A percentile compares a stretch with the other conserved stretches of the same genome.
Evolutionary conservation across 2,797 vertebrate species (phyloP).

Genomic region (Nasua narica): DNA sequence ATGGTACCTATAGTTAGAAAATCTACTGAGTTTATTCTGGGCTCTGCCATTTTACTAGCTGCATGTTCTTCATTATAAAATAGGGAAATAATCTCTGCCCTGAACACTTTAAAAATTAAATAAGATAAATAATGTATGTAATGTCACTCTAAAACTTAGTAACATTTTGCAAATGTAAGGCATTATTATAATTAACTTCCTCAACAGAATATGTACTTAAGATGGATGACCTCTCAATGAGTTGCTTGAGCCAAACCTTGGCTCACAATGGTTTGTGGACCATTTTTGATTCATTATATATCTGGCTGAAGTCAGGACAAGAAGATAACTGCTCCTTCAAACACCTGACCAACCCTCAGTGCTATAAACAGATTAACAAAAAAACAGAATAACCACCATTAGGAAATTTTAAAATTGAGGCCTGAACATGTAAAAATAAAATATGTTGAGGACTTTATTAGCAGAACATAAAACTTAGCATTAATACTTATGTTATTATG

Average conservation of each 20-base stretch:
- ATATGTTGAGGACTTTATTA: not conserved
- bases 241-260: not conserved
- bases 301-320: not conserved
- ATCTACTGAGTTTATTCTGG: slow-evolving; percentile 36
- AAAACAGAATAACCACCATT: not conserved
- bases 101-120: slow-evolving; percentile 27
- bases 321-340: not conserved
- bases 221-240: not conserved
- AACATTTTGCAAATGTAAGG: not conserved
- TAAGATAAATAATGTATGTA: not conserved
- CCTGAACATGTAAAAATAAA: not conserved
- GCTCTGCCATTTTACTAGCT: slow-evolving; percentile 16
- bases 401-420: slow-evolving; percentile 26
- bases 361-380: not conserved
- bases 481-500: not conserved
- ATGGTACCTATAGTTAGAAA: slow-evolving; percentile 12
- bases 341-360: not conserved
- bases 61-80: slow-evolving; percentile 11
- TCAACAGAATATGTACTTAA: slow-evolving; percentile 13
- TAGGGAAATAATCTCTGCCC: not conserved
- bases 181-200: slow-evolving; percentile 12
- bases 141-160: not conserved
- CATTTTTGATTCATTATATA: not conserved
- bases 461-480: slow-evolving; percentile 5
- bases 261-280: not conserved